phyloP scores from a whole-genome alignment of 2,797 vertebrate species.

The Decapterus maruadsi region DNA sequence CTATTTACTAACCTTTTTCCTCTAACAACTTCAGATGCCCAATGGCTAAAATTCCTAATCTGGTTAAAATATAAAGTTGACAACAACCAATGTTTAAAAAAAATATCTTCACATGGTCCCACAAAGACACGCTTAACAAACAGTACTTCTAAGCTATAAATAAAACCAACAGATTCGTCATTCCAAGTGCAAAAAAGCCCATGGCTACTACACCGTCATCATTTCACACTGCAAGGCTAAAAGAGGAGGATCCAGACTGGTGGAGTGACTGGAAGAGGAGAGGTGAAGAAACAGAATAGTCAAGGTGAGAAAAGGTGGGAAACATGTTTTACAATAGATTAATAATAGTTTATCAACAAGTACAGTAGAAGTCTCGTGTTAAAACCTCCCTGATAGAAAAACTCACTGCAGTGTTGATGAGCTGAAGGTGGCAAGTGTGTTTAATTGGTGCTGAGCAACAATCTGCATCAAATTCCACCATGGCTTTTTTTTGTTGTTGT shows the following conservation, averaged over 20 bases:
- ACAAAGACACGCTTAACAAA: too few species aligned
- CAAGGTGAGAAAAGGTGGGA: background rate
- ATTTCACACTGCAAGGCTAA: background rate
- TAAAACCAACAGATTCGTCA: too few species aligned
- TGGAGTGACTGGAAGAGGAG: background rate
- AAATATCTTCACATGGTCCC: too few species aligned
- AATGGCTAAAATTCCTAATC: too few species aligned
- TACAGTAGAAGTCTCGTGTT: background rate
- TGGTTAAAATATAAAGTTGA: too few species aligned
- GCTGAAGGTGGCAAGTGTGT: conserved; percentile 12
- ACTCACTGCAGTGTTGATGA: background rate
- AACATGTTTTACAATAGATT: background rate
- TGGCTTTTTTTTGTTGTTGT: conserved; percentile 57
- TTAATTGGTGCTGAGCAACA: conserved; percentile 40
- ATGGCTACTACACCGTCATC: background rate
- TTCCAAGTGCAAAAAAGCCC: conserved; percentile 6
- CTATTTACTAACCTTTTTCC: too few species aligned
- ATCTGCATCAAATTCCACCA: conserved; percentile 27
- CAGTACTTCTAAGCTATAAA: too few species aligned
- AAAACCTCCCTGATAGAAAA: background rate
- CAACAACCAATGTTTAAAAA: too few species aligned
- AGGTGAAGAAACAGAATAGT: background rate
- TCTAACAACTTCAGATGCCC: too few species aligned
- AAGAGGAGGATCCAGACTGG: conserved; percentile 7
- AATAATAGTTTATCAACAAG: background rate